These are phyloP conservation scores for Chydorus sphaericus DNA, from an alignment of 2,888 invertebrate genomes.

Conservation along the genomic window DNA sequence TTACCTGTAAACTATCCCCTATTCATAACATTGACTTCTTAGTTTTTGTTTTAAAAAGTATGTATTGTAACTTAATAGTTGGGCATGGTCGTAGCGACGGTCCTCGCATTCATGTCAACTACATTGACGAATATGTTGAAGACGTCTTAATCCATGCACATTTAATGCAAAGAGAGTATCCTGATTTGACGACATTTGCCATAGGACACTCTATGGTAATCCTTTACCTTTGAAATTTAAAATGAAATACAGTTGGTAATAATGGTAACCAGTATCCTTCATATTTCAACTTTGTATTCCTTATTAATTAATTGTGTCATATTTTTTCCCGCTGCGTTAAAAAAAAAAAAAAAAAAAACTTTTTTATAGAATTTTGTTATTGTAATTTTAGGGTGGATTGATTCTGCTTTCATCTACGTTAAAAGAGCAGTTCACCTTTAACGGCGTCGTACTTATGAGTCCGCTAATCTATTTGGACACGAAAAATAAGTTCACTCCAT, in stretches of 20 bases:
- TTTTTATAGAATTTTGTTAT: too few species aligned
- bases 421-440: conserved; percentile 26
- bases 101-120: conserved; percentile 25
- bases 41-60: too few species aligned
- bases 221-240: too few species aligned
- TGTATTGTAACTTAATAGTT: conserved; percentile 22
- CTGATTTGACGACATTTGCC: conserved; percentile 27
- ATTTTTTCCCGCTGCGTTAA: too few species aligned
- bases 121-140: conserved; percentile 26
- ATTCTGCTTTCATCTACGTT: conserved; percentile 27
- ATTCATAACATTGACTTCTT: too few species aligned
- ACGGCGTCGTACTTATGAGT: conserved; percentile 28
- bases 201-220: conserved; percentile 36
- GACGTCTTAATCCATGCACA: conserved; percentile 29
- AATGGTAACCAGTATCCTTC: too few species aligned
- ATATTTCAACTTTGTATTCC: too few species aligned
- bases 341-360: too few species aligned
- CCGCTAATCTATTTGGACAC: conserved; percentile 26
- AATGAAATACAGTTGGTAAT: too few species aligned
- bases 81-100: conserved; percentile 33
- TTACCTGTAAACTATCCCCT: too few species aligned
- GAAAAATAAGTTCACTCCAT: conserved; percentile 20
- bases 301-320: too few species aligned
- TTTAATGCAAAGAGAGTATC: conserved; percentile 24
- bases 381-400: conserved; percentile 30